Conservation (phyloP, 2,113 vertebrate species). For the Ochotona curzoniae region DNA sequence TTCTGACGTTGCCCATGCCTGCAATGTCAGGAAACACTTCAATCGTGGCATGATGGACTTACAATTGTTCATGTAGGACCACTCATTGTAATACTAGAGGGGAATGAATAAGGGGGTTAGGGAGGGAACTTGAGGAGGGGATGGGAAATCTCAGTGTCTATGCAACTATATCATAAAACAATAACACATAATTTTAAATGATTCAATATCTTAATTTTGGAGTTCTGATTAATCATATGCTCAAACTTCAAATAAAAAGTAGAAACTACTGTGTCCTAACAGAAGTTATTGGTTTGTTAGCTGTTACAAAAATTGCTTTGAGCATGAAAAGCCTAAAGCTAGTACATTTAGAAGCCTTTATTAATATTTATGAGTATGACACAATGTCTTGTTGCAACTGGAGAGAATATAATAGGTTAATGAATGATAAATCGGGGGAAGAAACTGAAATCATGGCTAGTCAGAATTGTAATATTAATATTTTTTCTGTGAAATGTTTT, state of each 20-base stretch:
- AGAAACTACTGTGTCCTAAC: neutral
- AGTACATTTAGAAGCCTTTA: constrained; percentile 1
- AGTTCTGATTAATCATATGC: neutral
- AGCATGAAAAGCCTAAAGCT: neutral
- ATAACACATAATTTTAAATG: no score
- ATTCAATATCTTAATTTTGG: neutral
- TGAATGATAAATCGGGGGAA: neutral
- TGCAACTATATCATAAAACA: no score
- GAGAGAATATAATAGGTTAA: constrained; percentile 37
- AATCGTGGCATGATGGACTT: no score
- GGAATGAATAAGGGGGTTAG: no score
- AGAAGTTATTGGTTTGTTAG: neutral
- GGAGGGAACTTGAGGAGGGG: no score
- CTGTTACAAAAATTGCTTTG: constrained; percentile 31
- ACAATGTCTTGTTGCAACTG: neutral
- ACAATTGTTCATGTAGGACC: no score
- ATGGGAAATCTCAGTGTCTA: no score
- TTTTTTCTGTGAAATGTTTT: neutral
- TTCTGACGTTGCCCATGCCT: no score
- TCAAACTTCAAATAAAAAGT: constrained; percentile 20
- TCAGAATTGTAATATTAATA: neutral
- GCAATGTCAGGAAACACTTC: no score
- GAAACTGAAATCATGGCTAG: neutral
- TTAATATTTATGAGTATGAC: constrained; percentile 41
- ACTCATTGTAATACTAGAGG: no score